Percentiles rank a stretch among this genome's conserved stretches.
phyloP scores from a whole-genome alignment of 1,140 invertebrate species.

The Potamilus streckersoni region DNA sequence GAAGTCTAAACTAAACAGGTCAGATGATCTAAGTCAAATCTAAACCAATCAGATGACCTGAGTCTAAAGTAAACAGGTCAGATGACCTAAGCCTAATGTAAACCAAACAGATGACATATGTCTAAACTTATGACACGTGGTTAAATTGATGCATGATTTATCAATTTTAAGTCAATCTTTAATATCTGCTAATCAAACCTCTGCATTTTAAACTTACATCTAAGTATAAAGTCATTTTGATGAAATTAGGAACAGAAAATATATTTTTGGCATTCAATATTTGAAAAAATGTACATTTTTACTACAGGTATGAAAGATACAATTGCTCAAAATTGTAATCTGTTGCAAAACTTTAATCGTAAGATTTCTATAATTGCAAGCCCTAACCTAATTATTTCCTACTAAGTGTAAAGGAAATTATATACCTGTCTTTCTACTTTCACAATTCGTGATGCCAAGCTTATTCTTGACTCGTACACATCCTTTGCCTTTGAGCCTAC shows the following conservation, averaged over 20 bases:
- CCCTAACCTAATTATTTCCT: neutral
- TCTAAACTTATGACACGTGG: no score
- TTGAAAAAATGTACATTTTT: neutral
- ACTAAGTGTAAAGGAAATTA: neutral
- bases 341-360: neutral
- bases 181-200: no score
- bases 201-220: no score
- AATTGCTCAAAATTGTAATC: neutral
- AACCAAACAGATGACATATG: no score
- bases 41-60: no score
- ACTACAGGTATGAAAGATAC: neutral
- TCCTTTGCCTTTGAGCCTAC: slow-evolving; percentile 93
- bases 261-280: neutral
- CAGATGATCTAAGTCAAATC: no score
- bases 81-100: no score
- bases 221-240: neutral
- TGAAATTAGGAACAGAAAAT: neutral
- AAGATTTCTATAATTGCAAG: neutral
- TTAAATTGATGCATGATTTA: no score
- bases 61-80: no score
- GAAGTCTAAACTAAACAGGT: no score
- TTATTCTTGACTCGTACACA: slow-evolving; percentile 93
- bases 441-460: slow-evolving; percentile 90
- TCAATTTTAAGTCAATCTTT: no score
- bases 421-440: slow-evolving; percentile 95